Evolutionary conservation across 2,888 invertebrate species (phyloP).

Genomic region (Noctua janthina): DNA sequence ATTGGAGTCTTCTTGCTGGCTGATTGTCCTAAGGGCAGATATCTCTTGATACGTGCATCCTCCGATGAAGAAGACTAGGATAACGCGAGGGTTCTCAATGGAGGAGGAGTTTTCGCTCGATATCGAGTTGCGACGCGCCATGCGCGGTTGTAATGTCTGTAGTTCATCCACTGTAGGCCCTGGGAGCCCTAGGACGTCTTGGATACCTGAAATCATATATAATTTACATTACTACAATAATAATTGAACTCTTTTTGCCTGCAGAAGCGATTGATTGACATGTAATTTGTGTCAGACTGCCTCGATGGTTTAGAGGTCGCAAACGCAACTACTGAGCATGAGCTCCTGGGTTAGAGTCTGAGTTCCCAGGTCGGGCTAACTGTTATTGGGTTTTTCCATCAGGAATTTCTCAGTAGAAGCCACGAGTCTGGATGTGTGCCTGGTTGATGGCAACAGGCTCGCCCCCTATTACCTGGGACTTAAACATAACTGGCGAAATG

Average conservation of each 20-base stretch:
- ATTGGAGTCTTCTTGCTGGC: constrained; percentile 94
- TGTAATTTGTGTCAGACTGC: not conserved
- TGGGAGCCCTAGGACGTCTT: constrained; percentile 95
- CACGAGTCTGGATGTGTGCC: no score
- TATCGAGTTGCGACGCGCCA: constrained; percentile 90
- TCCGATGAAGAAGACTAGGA: constrained; percentile 98
- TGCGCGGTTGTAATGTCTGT: constrained; percentile 90
- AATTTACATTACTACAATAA: not conserved
- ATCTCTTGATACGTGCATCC: constrained; percentile 99
- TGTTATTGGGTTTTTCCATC: no score
- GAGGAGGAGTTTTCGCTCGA: constrained; percentile 90
- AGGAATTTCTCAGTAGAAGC: no score
- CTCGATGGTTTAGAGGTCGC: no score
- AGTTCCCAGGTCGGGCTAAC: no score
- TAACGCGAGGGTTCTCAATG: constrained; percentile 92
- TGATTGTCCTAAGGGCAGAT: constrained; percentile 93
- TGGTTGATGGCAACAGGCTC: no score
- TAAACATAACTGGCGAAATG: no score
- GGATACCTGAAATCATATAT: constrained; percentile 89
- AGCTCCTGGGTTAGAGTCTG: no score
- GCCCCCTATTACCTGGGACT: no score
- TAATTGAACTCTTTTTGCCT: not conserved
- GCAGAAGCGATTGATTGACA: not conserved
- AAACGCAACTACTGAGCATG: no score
- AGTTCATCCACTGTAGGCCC: constrained; percentile 94